Base-by-base conservation (phyloP, 2,797 vertebrate genomes). In the Parauchenoglanis punctatus region DNA sequence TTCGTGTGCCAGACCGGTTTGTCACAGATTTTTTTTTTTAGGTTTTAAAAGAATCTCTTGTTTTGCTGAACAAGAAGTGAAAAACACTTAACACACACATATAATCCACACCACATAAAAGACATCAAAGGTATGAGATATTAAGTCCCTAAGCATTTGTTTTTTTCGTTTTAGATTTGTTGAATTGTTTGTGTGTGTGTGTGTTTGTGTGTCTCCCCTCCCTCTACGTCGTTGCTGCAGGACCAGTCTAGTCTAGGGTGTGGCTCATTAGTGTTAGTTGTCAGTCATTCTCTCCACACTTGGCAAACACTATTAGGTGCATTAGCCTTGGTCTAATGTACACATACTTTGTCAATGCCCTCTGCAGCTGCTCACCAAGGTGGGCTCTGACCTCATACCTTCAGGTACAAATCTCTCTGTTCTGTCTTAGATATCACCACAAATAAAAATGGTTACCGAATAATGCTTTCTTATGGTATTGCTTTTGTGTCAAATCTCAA, bases 191-290 rank as follows among this genome's bases (percentile, higher is more conserved):
- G 31, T 80, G n/a, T 78, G 31, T 80, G n/a, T 78, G 31, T 61
- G 56, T 81, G 56, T 81, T 18, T 82, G 25, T 82, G 44, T 82
- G 58, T 31, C 52, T 44, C 46, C 63, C 84, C 78, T 87, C 80
- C 63, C 63, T 88, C 52, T 61, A 35, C 44, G 54, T 89, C 8
- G 75, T 81, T 75, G 82, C 83, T 90, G 88, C 87, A 83, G 89
- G 88, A 91, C 87, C 85, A 90, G 91, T 91, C 89, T 87, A 89
- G 87, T 89, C 85, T 86, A 89, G 90, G 92, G 92, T 89, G 92
- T 91, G 92, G 89, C 85, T 93, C 93, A 93, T 94, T 93, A 93
- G 88, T 89, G 91, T 91, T 92, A 91, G 87, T 91, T 92, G 92
- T 93, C 93, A 91, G 89, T 92, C 93, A 92, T 82, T 92, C 92